A percentile compares a stretch with the other conserved stretches of the same genome.
Conservation (phyloP, 2,113 vertebrate genomes). For the Macquaria australasica region DNA sequence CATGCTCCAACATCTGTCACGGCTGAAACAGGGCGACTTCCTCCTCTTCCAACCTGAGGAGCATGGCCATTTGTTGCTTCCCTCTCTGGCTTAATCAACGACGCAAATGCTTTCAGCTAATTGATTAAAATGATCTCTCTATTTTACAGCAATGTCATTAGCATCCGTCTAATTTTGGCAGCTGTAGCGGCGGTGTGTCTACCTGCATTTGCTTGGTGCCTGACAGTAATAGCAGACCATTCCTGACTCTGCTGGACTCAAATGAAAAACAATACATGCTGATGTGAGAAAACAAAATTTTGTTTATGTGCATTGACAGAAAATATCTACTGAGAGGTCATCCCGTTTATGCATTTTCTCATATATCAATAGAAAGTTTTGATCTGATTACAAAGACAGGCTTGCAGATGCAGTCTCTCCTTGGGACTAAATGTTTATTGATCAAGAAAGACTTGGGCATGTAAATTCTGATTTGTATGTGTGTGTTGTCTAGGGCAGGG, state of each 20-base stretch:
- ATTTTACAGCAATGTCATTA: slow-evolving; percentile 42
- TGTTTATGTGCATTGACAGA: slow-evolving; percentile 32
- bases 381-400: slow-evolving; percentile 68
- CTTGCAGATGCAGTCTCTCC: slow-evolving; percentile 64
- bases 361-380: slow-evolving; percentile 61
- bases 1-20: slow-evolving; percentile 35
- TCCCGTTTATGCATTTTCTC: slow-evolving; percentile 56
- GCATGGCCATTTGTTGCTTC: slow-evolving; percentile 16
- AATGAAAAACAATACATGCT: slow-evolving; percentile 34
- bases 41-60: slow-evolving; percentile 28
- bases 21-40: slow-evolving; percentile 24
- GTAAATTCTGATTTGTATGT: slow-evolving; percentile 82
- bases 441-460: slow-evolving; percentile 79
- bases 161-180: slow-evolving; percentile 23
- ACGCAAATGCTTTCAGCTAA: slow-evolving; percentile 53
- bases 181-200: slow-evolving; percentile 13
- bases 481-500: slow-evolving; percentile 56
- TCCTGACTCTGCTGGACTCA: not conserved
- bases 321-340: slow-evolving; percentile 30
- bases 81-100: slow-evolving; percentile 30
- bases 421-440: slow-evolving; percentile 82
- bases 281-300: slow-evolving; percentile 18
- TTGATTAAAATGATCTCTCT: slow-evolving; percentile 56
- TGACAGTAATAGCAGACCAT: not conserved
- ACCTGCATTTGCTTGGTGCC: slow-evolving; percentile 13